Evolutionary conservation across 1,140 invertebrate species (phyloP), one percentile per base, ranked within the genome.

Genomic region (Euwallacea similis): DNA sequence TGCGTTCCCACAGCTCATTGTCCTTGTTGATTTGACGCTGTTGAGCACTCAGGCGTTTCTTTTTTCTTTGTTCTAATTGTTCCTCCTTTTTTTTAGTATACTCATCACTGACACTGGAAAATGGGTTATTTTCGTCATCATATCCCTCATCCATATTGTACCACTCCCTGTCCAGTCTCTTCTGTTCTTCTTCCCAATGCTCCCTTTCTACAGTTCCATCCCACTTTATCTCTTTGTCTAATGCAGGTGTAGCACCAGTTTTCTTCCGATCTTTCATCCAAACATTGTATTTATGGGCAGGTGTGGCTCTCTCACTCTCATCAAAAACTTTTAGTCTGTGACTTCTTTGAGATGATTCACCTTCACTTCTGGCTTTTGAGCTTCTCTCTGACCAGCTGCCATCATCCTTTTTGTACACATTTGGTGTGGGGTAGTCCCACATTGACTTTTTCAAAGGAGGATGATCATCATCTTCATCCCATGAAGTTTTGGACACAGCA

Each of bases 1-100:
- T 99, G 9, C 96, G 89, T 82, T 99, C 98, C 98, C 98, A 99
- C 46, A 98, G 84, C 80, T 99, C 97, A 82, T 98, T 99, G 82
- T 99, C 97, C 81, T 96, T 96, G 82, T 98, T 94, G 81, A 90
- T 97, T 83, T 98, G 96, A 60, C 95, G 86, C 77, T 98, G 92
- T 79, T 97, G 94, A 0, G 96, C 97, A 6, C 95, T 96, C 80
- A 98, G 90, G 55, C 95, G 88, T 79, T 97, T 95, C 71, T 94
- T 94, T 64, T 95, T 91, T 74, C 90, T 89, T 76, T 95, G 92
- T 80, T 97, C 94, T 42, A 97, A 81, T 75, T 97, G 93, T 79
- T 94, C 91, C 82, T 98, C 96, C 77, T 97, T 97, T 75, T 93
- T 93, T 46, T 89, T 88, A 0, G 93, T 91, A 79, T 98, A 98